These are phyloP conservation scores for Picus viridis DNA, from an alignment of 2,797 vertebrate genomes.

Conservation along the genomic window DNA sequence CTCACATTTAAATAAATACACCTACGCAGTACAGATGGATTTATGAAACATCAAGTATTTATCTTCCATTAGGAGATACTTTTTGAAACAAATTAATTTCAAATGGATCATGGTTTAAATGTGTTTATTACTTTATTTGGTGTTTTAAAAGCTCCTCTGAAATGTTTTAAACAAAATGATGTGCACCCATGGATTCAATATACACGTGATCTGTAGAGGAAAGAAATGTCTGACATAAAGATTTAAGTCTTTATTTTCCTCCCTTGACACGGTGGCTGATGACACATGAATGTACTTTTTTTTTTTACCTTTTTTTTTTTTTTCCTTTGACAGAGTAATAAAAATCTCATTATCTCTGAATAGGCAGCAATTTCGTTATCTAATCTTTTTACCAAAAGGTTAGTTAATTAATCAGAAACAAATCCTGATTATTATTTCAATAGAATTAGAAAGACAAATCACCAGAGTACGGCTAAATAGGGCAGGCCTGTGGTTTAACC, in stretches of 20 bases:
- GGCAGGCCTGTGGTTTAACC: conserved; percentile 82
- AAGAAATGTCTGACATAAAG: conserved; percentile 59
- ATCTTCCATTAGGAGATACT: conserved; percentile 45
- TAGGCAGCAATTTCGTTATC: conserved; percentile 84
- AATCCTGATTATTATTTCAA: conserved; percentile 85
- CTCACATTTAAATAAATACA: conserved; percentile 61
- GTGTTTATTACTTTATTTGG: conserved; percentile 61
- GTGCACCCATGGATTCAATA: not conserved
- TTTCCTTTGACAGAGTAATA: conserved; percentile 81
- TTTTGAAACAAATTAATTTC: conserved; percentile 62
- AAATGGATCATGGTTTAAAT: conserved; percentile 21
- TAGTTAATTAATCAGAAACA: conserved; percentile 86
- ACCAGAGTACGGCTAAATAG: conserved; percentile 78
- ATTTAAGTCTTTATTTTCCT: conserved; percentile 63
- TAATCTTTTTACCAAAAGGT: conserved; percentile 85
- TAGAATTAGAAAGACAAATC: conserved; percentile 85
- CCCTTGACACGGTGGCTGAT: conserved; percentile 61
- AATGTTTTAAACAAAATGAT: conserved; percentile 31
- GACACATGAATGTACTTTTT: conserved; percentile 74
- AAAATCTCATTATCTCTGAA: conserved; percentile 85
- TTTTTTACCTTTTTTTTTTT: not conserved
- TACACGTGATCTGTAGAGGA: conserved; percentile 32
- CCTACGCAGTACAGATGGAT: not conserved
- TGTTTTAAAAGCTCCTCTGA: conserved; percentile 58
- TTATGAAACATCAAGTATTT: conserved; percentile 30